phyloP scores from a whole-genome alignment of 2,888 invertebrate species.

The Hemicrepidius hirtus region DNA sequence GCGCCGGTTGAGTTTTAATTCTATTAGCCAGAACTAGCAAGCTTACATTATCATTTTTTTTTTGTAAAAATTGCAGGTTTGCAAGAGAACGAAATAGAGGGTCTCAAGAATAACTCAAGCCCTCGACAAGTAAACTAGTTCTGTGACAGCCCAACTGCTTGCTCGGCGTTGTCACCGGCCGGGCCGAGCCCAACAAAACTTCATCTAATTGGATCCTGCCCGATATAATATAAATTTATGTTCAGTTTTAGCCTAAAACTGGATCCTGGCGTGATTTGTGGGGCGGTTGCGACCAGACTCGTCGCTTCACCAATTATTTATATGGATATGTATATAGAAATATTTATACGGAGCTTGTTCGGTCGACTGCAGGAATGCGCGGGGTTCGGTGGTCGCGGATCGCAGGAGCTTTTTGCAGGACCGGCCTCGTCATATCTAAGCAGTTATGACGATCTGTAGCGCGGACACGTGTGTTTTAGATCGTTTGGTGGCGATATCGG shows the following conservation, averaged over 20 bases:
- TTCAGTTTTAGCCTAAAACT: slow-evolving; percentile 68
- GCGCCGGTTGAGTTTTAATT: not conserved
- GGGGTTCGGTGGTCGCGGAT: slow-evolving; percentile 33
- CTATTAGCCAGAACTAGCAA: not conserved
- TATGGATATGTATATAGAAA: slow-evolving; percentile 59
- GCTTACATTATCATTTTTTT: not conserved
- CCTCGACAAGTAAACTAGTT: slow-evolving; percentile 58
- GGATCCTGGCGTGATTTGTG: slow-evolving; percentile 69
- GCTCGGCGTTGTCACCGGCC: slow-evolving; percentile 64
- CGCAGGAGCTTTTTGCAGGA: slow-evolving; percentile 44
- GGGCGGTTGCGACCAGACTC: slow-evolving; percentile 58
- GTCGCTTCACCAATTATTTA: slow-evolving; percentile 60
- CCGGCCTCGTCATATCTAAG: slow-evolving; percentile 54
- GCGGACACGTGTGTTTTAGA: slow-evolving; percentile 67
- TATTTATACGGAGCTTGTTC: slow-evolving; percentile 54
- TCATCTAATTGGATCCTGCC: slow-evolving; percentile 70
- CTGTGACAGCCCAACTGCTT: slow-evolving; percentile 56
- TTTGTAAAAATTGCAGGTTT: slow-evolving; percentile 24
- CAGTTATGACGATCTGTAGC: slow-evolving; percentile 69
- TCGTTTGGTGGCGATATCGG: slow-evolving; percentile 67
- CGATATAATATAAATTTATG: slow-evolving; percentile 72
- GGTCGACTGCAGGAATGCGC: slow-evolving; percentile 40
- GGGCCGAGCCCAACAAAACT: slow-evolving; percentile 66
- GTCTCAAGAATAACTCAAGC: slow-evolving; percentile 42
- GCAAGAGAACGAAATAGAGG: slow-evolving; percentile 27